Percentiles rank a stretch among this genome's conserved stretches.
Evolutionary conservation across 1,140 invertebrate species (phyloP).

Genomic region (Formica selysi): DNA sequence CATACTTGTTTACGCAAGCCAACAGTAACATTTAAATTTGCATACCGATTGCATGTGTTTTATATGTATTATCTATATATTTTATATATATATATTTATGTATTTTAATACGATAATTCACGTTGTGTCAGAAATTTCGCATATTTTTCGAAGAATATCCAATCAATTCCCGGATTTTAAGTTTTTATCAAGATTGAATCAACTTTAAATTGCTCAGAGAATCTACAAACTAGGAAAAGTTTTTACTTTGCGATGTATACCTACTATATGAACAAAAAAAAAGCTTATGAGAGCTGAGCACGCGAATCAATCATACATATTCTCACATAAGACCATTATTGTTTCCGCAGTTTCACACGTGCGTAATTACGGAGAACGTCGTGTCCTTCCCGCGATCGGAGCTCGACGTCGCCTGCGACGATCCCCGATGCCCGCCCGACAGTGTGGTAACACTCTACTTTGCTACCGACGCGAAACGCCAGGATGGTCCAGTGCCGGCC

Average conservation of each 20-base stretch:
- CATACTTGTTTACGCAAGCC: neutral
- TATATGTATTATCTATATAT: no score
- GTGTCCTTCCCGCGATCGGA: constrained; percentile 94
- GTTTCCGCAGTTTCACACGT: constrained; percentile 95
- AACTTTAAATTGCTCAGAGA: neutral
- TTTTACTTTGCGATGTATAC: neutral
- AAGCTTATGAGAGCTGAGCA: neutral
- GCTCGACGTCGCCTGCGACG: constrained; percentile 93
- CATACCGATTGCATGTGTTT: neutral
- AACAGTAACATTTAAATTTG: neutral
- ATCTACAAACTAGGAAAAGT: neutral
- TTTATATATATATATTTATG: no score
- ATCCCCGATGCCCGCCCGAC: constrained; percentile 90
- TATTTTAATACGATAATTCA: neutral
- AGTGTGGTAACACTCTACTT: constrained; percentile 95
- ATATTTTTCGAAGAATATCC: neutral
- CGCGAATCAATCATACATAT: constrained; percentile 19
- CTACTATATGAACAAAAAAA: neutral
- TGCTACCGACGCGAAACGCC: constrained; percentile 86
- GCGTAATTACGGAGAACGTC: constrained; percentile 94
- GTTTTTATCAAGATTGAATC: neutral
- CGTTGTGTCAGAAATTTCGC: neutral
- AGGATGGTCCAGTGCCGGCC: constrained; percentile 89
- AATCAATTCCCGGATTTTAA: neutral
- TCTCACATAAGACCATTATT: constrained; percentile 24